Base-by-base conservation (phyloP, 2,888 invertebrate genomes). In the Diachrysia chrysitis region DNA sequence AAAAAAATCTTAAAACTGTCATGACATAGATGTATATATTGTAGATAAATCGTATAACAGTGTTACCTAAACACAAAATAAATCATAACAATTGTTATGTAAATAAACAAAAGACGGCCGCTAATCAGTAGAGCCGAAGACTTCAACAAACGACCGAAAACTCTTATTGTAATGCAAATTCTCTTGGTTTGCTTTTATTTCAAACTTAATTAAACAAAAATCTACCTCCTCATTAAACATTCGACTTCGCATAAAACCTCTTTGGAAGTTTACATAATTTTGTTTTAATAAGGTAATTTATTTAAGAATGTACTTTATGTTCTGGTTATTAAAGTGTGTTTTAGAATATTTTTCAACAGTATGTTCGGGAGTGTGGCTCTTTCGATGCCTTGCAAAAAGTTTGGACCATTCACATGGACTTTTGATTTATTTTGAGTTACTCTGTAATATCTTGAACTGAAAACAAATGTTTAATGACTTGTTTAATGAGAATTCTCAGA, bases 191-290 rank as follows among this genome's bases (percentile, higher is more conserved):
- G 77, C 78, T 82, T 83, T 83, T 83, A 83, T 86, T 85, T 73
- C 56, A 73, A 77, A 83, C 76, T 82, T 83, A 85, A 85, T 87
- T 86, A 83, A 82, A 82, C 83, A 82, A 83, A 83, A 85, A 81
- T 78, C 78, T 73, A 62, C 79, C 70, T 79, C 77, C 83, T 86
- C 83, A 83, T 87, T 89, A 87, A 79, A 73, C 71, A 83, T 85
- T 84, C 82, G 66, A 72, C 73, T 63, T 58, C 58, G 60, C 71
- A 73, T 77, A 66, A 80, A 81, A 69, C 61, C 60, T 55, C 58
- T 59, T 56, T 58, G 54, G 55, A 66, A 67, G 32, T 57, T 71
- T 12, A 46, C 61, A 42, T 66, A 53, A 54, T 69, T 74, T 74
- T 69, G 54, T 79, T 81, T 62, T 60, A 14, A 65, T 17, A 55